phyloP scores from a whole-genome alignment of 1,140 invertebrate genomes.

The Brachionus koreanus region DNA sequence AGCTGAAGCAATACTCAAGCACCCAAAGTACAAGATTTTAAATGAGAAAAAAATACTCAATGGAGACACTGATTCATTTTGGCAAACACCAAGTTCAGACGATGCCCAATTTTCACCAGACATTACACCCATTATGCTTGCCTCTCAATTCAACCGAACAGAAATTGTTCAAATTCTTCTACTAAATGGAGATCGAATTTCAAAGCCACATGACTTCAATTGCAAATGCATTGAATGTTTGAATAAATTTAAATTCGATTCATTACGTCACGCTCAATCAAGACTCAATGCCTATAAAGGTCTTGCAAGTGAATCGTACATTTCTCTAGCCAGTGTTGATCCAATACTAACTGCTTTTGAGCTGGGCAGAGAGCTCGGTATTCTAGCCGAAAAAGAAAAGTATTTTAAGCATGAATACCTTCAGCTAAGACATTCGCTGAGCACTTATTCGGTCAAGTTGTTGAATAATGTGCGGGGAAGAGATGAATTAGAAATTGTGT shows the following conservation, averaged over 20 bases:
- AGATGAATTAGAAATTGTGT: conserved; percentile 54
- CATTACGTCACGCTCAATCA: conserved; percentile 50
- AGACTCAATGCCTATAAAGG: conserved; percentile 56
- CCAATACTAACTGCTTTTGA: conserved; percentile 67
- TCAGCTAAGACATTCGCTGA: conserved; percentile 61
- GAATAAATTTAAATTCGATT: conserved; percentile 57
- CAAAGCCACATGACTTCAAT: conserved; percentile 63
- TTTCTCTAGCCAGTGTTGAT: conserved; percentile 66
- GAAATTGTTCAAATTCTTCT: conserved; percentile 54
- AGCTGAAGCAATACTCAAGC: conserved; percentile 55
- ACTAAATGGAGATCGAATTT: conserved; percentile 54
- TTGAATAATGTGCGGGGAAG: conserved; percentile 56
- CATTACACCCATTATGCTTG: conserved; percentile 52
- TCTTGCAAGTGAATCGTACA: conserved; percentile 61
- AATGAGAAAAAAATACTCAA: conserved; percentile 37
- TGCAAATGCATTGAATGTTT: conserved; percentile 64
- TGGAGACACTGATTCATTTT: too few species aligned
- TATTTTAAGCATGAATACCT: conserved; percentile 59
- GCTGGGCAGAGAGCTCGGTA: conserved; percentile 62
- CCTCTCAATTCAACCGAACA: conserved; percentile 53
- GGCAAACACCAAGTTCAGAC: conserved; percentile 39
- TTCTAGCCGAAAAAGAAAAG: conserved; percentile 43
- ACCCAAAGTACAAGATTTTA: conserved; percentile 51
- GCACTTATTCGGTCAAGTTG: conserved; percentile 54
- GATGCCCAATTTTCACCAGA: conserved; percentile 52